Evolutionary conservation across 2,888 invertebrate genomes (phyloP).

Genomic region (Abscondita cerata): DNA sequence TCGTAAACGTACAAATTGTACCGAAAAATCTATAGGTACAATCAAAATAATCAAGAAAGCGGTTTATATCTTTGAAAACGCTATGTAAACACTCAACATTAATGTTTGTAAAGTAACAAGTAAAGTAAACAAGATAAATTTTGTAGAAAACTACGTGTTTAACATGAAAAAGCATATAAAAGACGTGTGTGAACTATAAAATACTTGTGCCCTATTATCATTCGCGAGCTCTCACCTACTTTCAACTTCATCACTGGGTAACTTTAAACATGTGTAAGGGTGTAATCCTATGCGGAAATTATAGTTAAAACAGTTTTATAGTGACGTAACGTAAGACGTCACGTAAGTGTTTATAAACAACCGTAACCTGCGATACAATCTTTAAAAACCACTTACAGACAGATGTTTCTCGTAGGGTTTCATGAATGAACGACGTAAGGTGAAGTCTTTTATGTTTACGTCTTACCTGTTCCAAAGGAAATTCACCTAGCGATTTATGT

Average conservation of each 20-base stretch:
- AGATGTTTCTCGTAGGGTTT: constrained; percentile 20
- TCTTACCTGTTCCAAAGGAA: constrained; percentile 8
- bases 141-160: constrained; percentile 54
- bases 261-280: constrained; percentile 6
- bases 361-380: constrained; percentile 36
- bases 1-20: too few relatives aligned
- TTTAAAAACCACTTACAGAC: constrained; percentile 36
- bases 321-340: constrained; percentile 35
- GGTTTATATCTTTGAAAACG: constrained; percentile 27
- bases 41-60: constrained; percentile 18
- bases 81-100: constrained; percentile 24
- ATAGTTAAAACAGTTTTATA: constrained; percentile 2
- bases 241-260: constrained; percentile 20
- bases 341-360: constrained; percentile 30
- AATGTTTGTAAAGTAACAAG: constrained; percentile 38
- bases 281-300: constrained; percentile 9
- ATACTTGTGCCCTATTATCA: constrained; percentile 57
- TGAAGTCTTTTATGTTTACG: constrained; percentile 4
- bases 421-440: constrained; percentile 21
- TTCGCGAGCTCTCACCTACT: constrained; percentile 52
- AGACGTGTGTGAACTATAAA: constrained; percentile 52
- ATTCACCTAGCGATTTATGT: neutral
- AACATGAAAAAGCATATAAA: constrained; percentile 55
- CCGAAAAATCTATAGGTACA: neutral
- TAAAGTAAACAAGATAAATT: constrained; percentile 54